Percentiles rank a stretch among this genome's conserved stretches.
Conservation (phyloP, 2,113 vertebrate genomes). For the Leptosomus discolor region DNA sequence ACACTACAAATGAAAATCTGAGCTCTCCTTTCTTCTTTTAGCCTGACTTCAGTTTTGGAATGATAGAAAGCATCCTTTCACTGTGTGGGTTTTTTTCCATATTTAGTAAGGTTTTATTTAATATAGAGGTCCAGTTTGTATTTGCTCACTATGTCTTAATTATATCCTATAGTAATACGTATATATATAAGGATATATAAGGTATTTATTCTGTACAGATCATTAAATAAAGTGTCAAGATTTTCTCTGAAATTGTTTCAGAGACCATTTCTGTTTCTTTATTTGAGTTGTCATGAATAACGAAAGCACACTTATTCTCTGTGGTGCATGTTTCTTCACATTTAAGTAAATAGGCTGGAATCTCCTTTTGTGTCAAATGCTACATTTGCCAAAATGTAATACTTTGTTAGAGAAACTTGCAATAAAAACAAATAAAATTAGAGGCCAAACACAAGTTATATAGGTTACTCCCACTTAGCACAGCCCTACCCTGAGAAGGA, state of each 20-base stretch:
- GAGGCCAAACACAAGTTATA: neutral
- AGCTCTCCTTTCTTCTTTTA: neutral
- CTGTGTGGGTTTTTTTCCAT: neutral
- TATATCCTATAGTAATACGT: neutral
- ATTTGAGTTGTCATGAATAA: neutral
- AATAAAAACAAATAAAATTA: neutral
- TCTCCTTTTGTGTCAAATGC: neutral
- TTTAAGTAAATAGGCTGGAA: neutral
- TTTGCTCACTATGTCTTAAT: neutral
- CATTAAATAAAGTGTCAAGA: neutral
- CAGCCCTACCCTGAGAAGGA: neutral
- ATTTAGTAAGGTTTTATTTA: neutral
- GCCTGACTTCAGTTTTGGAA: neutral
- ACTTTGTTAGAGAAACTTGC: neutral
- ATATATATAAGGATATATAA: neutral
- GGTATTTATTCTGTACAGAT: neutral
- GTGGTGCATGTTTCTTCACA: neutral
- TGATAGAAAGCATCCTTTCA: neutral
- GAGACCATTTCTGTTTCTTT: neutral
- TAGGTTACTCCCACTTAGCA: neutral
- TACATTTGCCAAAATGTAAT: neutral
- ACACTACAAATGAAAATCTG: neutral
- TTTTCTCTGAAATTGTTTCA: neutral
- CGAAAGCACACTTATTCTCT: neutral
- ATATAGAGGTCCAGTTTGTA: neutral